These are phyloP conservation scores for Bettongia penicillata DNA, from an alignment of 2,113 vertebrate species.

Conservation along the genomic window DNA sequence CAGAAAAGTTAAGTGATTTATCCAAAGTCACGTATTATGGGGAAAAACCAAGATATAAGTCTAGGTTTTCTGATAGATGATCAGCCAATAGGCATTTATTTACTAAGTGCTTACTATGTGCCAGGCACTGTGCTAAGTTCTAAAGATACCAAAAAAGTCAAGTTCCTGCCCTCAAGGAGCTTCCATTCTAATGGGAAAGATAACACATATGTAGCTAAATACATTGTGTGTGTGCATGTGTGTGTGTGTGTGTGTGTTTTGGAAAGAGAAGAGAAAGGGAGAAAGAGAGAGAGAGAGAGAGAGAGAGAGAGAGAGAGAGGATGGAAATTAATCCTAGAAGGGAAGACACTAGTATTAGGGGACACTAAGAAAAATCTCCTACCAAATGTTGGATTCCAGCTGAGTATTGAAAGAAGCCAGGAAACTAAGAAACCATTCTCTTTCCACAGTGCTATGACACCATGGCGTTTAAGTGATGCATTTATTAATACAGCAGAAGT, in stretches of 20 bases:
- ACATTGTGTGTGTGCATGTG: neutral
- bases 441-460: neutral
- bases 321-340: neutral
- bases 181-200: neutral
- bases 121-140: neutral
- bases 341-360: neutral
- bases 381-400: neutral
- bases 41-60: neutral
- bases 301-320: too few species aligned
- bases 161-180: neutral
- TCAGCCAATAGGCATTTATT: neutral
- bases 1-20: neutral
- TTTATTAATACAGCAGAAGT: neutral
- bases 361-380: neutral
- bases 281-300: too few species aligned
- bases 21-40: neutral
- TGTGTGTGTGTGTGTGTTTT: neutral
- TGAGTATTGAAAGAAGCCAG: neutral
- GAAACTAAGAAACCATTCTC: neutral
- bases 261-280: neutral
- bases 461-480: neutral
- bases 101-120: neutral
- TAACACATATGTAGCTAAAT: neutral
- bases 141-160: neutral
- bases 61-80: neutral